Evolutionary conservation across 2,113 vertebrate genomes (phyloP).

Genomic region (Lepus europaeus): DNA sequence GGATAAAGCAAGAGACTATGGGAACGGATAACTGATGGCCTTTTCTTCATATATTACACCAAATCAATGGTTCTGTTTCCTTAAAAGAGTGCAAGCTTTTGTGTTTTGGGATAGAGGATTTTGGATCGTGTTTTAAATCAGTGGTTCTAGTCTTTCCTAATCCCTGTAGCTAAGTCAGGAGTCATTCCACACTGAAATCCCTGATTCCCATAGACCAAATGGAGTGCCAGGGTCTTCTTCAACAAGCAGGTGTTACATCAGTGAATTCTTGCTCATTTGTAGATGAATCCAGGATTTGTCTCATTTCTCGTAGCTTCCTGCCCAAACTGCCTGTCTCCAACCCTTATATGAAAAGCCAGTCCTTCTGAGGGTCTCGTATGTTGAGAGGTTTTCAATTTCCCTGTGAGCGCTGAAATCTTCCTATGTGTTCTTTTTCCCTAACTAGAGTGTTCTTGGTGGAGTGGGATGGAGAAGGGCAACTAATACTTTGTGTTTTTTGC

Average conservation of each 20-base stretch:
- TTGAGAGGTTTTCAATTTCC: neutral
- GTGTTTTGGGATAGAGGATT: neutral
- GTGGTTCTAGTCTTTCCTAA: neutral
- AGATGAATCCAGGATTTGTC: neutral
- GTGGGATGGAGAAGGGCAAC: neutral
- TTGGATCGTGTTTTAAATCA: neutral
- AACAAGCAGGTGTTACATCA: neutral
- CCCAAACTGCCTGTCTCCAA: neutral
- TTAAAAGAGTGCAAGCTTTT: neutral
- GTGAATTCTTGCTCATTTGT: rapidly evolving
- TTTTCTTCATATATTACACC: neutral
- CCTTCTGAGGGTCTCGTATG: rapidly evolving
- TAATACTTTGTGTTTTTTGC: neutral
- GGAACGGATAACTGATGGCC: neutral
- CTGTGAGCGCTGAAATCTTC: neutral
- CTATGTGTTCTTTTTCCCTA: neutral
- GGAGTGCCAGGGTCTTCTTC: rapidly evolving
- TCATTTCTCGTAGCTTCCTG: neutral
- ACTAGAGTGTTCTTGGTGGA: neutral
- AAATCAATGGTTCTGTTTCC: neutral
- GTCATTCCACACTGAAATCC: neutral
- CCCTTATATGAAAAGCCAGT: rapidly evolving
- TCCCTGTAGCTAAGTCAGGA: neutral
- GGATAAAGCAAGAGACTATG: neutral
- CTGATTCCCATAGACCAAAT: neutral